Evolutionary conservation across 2,888 invertebrate genomes (phyloP).

Genomic region (Thecocarcelia acutangulata): DNA sequence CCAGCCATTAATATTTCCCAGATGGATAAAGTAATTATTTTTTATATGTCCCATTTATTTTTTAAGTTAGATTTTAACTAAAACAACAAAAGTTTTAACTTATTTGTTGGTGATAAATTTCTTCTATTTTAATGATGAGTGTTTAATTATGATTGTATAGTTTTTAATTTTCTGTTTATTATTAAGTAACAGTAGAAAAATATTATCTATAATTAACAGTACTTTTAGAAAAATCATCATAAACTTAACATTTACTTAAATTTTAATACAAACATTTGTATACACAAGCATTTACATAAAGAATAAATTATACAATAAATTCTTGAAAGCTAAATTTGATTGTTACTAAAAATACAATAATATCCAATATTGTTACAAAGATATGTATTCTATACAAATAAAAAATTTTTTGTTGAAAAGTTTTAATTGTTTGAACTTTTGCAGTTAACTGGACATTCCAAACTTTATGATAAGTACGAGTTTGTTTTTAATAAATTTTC

Average conservation of each 20-base stretch:
- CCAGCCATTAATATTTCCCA: too few species aligned
- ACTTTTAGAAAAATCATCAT: constrained; percentile 14
- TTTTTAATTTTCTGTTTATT: constrained; percentile 14
- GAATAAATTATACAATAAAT: constrained; percentile 13
- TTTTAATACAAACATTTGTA: constrained; percentile 1
- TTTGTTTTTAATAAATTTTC: constrained; percentile 42
- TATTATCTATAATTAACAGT: constrained; percentile 1
- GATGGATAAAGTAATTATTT: background rate
- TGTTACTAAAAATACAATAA: constrained; percentile 37
- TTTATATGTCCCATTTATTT: constrained; percentile 23
- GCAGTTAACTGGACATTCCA: background rate
- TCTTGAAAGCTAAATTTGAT: constrained; percentile 30
- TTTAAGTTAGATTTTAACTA: constrained; percentile 31
- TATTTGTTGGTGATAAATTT: constrained; percentile 63
- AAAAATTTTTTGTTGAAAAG: constrained; percentile 40
- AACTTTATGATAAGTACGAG: constrained; percentile 41
- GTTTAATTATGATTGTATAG: constrained; percentile 20
- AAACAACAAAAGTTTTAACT: constrained; percentile 49
- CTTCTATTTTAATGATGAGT: constrained; percentile 46
- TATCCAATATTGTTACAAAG: constrained; percentile 46
- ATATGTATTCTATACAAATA: constrained; percentile 27
- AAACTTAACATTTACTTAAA: constrained; percentile 32
- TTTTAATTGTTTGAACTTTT: constrained; percentile 34
- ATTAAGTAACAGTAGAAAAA: constrained; percentile 38
- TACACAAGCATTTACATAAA: background rate